Base-by-base conservation (phyloP, 2,113 vertebrate genomes). In the Collichthys lucidus region DNA sequence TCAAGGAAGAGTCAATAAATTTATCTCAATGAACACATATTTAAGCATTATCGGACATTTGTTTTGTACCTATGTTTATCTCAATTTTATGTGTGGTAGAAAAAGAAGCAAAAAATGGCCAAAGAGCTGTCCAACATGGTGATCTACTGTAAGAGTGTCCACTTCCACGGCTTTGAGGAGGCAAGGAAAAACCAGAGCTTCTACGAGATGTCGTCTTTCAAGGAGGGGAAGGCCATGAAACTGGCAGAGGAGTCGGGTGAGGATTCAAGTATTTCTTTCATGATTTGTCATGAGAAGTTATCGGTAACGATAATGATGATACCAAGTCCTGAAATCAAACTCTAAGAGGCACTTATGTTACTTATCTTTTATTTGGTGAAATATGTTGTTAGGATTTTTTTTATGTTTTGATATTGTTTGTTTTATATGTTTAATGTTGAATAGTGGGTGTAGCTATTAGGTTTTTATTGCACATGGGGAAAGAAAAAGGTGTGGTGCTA, bases 121-220 rank as follows among this genome's bases (percentile, higher is more conserved):
- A 97, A 96, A 67, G 97, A 97, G 89, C 95, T 99, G 42, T 99
- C 98, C 0, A 95, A 99, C 87, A 93, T 96, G 20, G 96, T 97
- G 75, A 91, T 99, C 87, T 99, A 98, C 95, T 97, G 97, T 83
- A 98, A 96, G 91, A 99, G 97, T 0, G 96, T 98, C 84, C 96
- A 96, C 80, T 99, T 99, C 77, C 31, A 90, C 7, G 95, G 97
- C 74, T 98, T 99, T 56, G 90, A 96, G 29, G 88, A 95, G 6
- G 89, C 96, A 1, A 81, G 0, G 65, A 78, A 92, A 0, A 93
- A 94, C 64, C 94, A 92, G 85, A 93, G 96, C 62, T 99, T 97
- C 92, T 96, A 98, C 0, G 97, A 99, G 94, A 98, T 99, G 96
- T 95, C 93, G 0, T 99, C 98, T 0, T 96, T 99, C 89, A 95